These are phyloP conservation scores for Delphinus delphis DNA, from an alignment of 2,113 vertebrate species.

Conservation along the genomic window DNA sequence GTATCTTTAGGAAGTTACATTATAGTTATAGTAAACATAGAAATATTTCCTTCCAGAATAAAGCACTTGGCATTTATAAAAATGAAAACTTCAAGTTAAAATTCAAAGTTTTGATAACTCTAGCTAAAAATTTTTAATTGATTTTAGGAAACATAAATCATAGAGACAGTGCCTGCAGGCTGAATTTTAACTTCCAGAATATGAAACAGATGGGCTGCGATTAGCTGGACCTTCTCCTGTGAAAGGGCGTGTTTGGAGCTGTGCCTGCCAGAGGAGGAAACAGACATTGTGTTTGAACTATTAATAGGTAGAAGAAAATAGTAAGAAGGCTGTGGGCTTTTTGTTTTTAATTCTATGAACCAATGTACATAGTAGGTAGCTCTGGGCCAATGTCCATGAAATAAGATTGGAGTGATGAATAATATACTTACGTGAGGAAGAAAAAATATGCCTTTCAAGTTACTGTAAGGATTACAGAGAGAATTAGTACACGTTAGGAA, in stretches of 20 bases:
- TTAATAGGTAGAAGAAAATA: not conserved
- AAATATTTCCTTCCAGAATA: not conserved
- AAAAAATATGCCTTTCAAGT: not conserved
- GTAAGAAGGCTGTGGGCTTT: not conserved
- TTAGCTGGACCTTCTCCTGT: not conserved
- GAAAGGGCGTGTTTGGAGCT: not conserved
- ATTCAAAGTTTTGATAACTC: conserved; percentile 33
- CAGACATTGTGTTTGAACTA: not conserved
- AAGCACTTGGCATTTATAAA: not conserved
- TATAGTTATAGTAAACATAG: not conserved
- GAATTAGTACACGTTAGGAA: not conserved
- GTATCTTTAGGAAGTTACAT: not conserved
- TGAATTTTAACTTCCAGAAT: conserved; percentile 15
- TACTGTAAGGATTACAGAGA: not conserved
- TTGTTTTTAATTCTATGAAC: not conserved
- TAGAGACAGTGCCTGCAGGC: not conserved
- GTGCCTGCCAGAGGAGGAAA: not conserved
- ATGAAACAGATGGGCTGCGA: not conserved
- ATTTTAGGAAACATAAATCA: not conserved
- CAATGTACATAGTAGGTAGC: not conserved
- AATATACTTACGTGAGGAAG: not conserved
- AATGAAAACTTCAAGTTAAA: conserved; percentile 36
- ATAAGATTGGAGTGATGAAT: not conserved
- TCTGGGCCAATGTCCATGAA: not conserved
- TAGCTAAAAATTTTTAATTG: conserved; percentile 7